Evolutionary conservation across 2,113 vertebrate genomes (phyloP), one percentile per base, ranked within the genome.

Genomic region (zebrafish (Danio rerio)): DNA sequence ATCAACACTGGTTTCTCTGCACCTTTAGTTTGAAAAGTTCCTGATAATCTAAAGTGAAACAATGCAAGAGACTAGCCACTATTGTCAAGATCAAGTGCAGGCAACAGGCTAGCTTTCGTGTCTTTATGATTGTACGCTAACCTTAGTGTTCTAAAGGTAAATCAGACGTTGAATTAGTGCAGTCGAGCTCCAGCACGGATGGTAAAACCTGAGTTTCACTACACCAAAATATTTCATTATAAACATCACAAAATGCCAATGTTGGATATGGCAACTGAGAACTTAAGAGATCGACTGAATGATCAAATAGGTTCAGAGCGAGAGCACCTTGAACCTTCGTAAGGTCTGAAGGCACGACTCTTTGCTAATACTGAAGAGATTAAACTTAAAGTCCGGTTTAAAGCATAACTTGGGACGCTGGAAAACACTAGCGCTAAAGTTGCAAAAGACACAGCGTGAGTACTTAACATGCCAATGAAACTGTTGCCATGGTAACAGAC

Each of bases 401-500:
- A 31, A 61, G 43, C 6, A 16, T 75, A 47, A 61, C 74, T 31
- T 40, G 45, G 74, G 74, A 77, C 8, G 10, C 12, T 31, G 45
- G 40, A 61, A 56, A 12, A 8, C 76, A 10, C 59, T 52, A 31
- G 56, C 58, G 10, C 10, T 40, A 47, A 81, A 81, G 66, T 72
- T 81, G 15, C n/a, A 50, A 81, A 81, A 72, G n/a, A 47, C 70
- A 16, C 59, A 42, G 21, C 83, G 13, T 16, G 9, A 78, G 31
- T 80, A 81, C 87, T 88, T 90, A 42, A 66, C 88, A 86, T 82
- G 43, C 76, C 87, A 81, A 88, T 86, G 21, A 82, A 80, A 76
- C 72, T 75, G 90, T 94, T 91, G 91, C 92, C 88, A 91, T 93
- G 89, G 92, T 89, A 91, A 94, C 91, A 93, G 89, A 90, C 89